Evolutionary conservation across 2,888 invertebrate genomes (phyloP).

Genomic region (Orthonevra nobilis): DNA sequence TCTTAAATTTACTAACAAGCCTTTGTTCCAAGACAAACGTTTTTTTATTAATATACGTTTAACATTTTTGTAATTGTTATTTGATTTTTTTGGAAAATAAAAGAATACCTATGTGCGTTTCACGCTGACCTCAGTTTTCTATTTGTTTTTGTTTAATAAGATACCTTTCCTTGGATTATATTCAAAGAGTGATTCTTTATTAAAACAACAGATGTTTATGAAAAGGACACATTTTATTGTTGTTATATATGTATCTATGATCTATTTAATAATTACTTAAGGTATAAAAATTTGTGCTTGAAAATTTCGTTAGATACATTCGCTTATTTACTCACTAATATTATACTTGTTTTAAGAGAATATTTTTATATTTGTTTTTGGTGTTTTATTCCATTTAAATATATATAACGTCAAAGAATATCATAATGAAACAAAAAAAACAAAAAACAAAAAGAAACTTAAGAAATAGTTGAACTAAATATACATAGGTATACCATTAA

Average conservation of each 20-base stretch:
- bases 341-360: constrained; percentile 56
- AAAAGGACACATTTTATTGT: constrained; percentile 65
- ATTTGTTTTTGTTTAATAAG: constrained; percentile 30
- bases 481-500: too few relatives aligned
- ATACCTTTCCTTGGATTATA: constrained; percentile 37
- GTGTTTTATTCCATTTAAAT: constrained; percentile 68
- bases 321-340: constrained; percentile 57
- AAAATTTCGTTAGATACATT: constrained; percentile 70
- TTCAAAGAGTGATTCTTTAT: constrained; percentile 57
- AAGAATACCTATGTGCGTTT: constrained; percentile 74
- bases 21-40: constrained; percentile 42
- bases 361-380: constrained; percentile 68
- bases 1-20: constrained; percentile 41
- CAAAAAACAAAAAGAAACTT: neutral
- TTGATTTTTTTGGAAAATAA: constrained; percentile 62
- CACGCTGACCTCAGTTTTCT: constrained; percentile 72
- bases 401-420: constrained; percentile 37
- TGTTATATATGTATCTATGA: constrained; percentile 16
- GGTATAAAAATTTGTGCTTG: constrained; percentile 71
- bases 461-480: too few relatives aligned
- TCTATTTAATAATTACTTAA: constrained; percentile 62
- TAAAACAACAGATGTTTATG: constrained; percentile 66
- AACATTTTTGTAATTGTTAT: constrained; percentile 61
- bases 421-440: constrained; percentile 36
- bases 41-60: constrained; percentile 53